Percentiles rank a stretch among this genome's conserved stretches.
phyloP scores from a whole-genome alignment of 2,113 vertebrate genomes.

The Etheostoma cragini region DNA sequence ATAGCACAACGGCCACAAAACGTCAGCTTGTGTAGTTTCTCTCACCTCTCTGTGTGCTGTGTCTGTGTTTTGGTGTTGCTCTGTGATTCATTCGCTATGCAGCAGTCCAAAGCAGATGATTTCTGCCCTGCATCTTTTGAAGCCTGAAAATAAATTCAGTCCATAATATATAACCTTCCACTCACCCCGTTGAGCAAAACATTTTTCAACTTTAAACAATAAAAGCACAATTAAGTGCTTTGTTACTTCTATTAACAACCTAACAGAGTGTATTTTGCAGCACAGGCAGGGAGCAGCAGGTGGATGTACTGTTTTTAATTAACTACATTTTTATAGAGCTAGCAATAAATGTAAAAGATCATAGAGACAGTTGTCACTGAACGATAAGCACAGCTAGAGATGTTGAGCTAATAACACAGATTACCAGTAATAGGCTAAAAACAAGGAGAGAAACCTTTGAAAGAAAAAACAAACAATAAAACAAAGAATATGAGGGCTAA shows the following conservation, averaged over 20 bases:
- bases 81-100: constrained; percentile 19
- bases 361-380: background rate
- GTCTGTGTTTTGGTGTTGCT: constrained; percentile 24
- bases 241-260: background rate
- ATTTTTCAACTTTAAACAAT: background rate
- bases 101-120: constrained; percentile 28
- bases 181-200: background rate
- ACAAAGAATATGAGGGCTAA: background rate
- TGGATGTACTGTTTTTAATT: background rate
- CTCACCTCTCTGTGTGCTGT: constrained; percentile 61
- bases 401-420: background rate
- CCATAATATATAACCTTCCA: background rate
- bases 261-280: background rate
- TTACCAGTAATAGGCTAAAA: background rate
- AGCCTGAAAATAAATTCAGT: constrained; percentile 53
- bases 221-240: background rate
- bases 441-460: background rate
- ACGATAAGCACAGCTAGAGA: constrained; percentile 4
- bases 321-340: background rate
- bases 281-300: background rate
- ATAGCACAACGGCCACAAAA: constrained; percentile 5
- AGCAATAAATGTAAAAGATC: background rate
- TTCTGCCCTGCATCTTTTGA: constrained; percentile 16
- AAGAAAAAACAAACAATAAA: background rate
- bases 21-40: constrained; percentile 4